Evolutionary conservation across 2,888 invertebrate genomes (phyloP), one percentile per base, ranked within the genome.

Genomic region (Apeira syringaria): DNA sequence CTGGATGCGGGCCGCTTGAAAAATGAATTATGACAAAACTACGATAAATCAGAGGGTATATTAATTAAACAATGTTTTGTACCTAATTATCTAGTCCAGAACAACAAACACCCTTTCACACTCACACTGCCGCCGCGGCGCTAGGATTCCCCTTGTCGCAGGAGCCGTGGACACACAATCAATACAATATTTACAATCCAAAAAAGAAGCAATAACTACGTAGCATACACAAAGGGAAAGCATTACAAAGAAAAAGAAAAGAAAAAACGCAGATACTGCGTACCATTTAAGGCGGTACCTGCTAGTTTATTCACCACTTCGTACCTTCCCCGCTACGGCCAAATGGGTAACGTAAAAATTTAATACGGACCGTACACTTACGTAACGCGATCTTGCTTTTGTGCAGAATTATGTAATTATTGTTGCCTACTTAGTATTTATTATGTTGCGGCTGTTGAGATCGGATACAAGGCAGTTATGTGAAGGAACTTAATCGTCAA

Each of bases 281-380:
- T 52, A 51, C 38, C 50, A 54, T 50, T 60, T 57, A 56, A 50
- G 37, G 54, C 51, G 56, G 59, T 59, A 51, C 42, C 47, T 47
- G 49, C 59, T 71, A 55, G 63, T 67, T 72, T 71, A 72, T 70
- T 68, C 64, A 70, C 22, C 44, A 44, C 31, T 54, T 41, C 24
- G 31, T 38, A 37, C 41, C 47, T 47, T 41, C 30, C 36, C 53
- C 38, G 48, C 54, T 63, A 44, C 42, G 33, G 15, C 47, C 33
- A 49, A 56, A 56, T 49, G 47, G 47, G 35, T 6, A 13, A 15
- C 24, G 41, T 58, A 53, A 56, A 56, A 56, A 56, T 58, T 57
- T 53, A 56, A 56, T 47, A 48, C 48, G 32, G 17, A 35, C 53
- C 50, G 25, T n/a, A 53, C 53, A 42, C 47, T 53, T 53, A 27